These are phyloP conservation scores for Apolygus lucorum DNA, from an alignment of 1,140 invertebrate species.

Conservation along the genomic window DNA sequence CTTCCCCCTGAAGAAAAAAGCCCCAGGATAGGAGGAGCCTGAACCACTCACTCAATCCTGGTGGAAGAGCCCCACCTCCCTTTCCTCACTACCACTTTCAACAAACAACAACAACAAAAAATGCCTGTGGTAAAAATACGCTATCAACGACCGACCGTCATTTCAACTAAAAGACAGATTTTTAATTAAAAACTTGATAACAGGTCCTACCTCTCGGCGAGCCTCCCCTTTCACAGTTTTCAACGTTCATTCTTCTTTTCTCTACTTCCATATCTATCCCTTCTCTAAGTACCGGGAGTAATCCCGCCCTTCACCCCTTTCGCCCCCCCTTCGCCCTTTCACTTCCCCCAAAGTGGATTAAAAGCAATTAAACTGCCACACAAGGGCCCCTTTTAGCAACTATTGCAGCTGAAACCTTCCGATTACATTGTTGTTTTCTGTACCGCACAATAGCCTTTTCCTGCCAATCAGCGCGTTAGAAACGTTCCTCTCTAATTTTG, in stretches of 20 bases:
- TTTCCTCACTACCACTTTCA: neutral
- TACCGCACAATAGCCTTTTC: too few relatives aligned
- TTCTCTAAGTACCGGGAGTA: slow-evolving; percentile 4
- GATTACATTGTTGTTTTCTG: slow-evolving; percentile 22
- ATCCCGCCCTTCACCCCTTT: slow-evolving; percentile 7
- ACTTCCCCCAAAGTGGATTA: slow-evolving; percentile 25
- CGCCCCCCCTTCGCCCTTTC: slow-evolving; percentile 4
- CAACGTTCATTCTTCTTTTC: slow-evolving; percentile 3
- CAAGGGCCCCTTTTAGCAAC: slow-evolving; percentile 20
- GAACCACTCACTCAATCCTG: too few relatives aligned
- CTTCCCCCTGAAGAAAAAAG: too few relatives aligned
- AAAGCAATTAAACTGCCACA: slow-evolving; percentile 27
- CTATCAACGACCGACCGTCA: slow-evolving; percentile 26
- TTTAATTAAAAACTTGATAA: slow-evolving; percentile 31
- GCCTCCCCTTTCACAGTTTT: neutral
- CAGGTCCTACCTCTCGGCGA: neutral
- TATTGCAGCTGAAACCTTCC: slow-evolving; percentile 17
- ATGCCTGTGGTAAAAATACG: slow-evolving; percentile 19
- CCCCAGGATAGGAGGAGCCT: too few relatives aligned
- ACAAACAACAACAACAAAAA: neutral
- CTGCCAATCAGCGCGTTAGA: too few relatives aligned
- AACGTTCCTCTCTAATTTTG: too few relatives aligned
- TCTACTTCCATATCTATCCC: slow-evolving; percentile 13
- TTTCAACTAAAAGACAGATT: slow-evolving; percentile 28
- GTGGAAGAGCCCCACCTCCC: neutral